Percentiles rank a stretch among this genome's conserved stretches.
Conservation (phyloP, 2,113 vertebrate genomes). For the Neolamprologus brichardi region DNA sequence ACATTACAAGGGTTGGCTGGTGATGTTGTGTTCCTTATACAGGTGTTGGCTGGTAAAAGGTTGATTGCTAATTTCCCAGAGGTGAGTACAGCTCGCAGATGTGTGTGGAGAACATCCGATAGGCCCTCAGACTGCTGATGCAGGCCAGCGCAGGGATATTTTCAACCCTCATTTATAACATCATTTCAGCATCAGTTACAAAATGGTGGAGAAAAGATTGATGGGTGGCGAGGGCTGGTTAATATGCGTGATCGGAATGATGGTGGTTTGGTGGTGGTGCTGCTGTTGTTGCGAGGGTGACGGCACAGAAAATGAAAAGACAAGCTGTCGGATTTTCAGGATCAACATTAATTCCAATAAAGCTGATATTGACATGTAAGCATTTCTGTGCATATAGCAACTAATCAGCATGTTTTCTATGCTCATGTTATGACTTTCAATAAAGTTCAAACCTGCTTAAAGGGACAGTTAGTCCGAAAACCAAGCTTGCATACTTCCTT, state of each 20-base stretch:
- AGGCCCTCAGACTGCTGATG: constrained; percentile 40
- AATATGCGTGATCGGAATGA: constrained; percentile 60
- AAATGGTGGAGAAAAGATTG: constrained; percentile 54
- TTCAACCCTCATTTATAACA: constrained; percentile 60
- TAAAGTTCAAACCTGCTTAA: not conserved
- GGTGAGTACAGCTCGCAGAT: constrained; percentile 46
- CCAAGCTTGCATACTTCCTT: not conserved
- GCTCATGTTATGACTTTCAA: not conserved
- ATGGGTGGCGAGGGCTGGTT: constrained; percentile 49
- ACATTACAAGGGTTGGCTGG: constrained; percentile 22
- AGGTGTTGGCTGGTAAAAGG: constrained; percentile 60
- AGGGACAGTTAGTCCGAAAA: not conserved
- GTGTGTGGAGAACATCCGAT: constrained; percentile 44
- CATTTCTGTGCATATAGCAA: not conserved
- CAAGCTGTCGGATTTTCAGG: not conserved
- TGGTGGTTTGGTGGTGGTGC: constrained; percentile 3
- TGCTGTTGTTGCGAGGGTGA: constrained; percentile 17
- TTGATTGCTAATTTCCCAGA: constrained; percentile 66
- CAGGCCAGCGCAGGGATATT: constrained; percentile 15
- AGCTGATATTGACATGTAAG: constrained; percentile 9
- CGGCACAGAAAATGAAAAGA: constrained; percentile 1
- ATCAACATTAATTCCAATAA: constrained; percentile 41
- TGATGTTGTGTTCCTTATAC: constrained; percentile 17
- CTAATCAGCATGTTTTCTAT: not conserved
- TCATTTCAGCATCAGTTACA: constrained; percentile 55